Conservation (phyloP, 2,797 vertebrate species). For the Protonibea diacanthus region DNA sequence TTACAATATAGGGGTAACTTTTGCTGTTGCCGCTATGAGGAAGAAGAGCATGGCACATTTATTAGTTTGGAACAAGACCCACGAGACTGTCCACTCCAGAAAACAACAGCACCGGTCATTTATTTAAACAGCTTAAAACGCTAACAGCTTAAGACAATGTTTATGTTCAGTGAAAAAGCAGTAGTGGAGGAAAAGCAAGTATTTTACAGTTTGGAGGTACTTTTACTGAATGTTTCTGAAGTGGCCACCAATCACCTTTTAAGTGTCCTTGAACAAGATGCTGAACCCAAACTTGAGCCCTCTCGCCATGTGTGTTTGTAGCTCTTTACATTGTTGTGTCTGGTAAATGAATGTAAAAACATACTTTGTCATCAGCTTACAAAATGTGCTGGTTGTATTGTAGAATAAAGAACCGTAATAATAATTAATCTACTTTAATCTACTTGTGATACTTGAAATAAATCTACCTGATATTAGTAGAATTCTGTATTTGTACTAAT, state of each 20-base stretch:
- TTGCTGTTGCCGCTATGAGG: slow-evolving; percentile 24
- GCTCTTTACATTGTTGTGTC: neutral
- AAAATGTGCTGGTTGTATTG: neutral
- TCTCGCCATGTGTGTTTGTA: neutral
- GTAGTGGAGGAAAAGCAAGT: neutral
- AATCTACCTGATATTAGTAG: neutral
- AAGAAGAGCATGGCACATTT: slow-evolving; percentile 42
- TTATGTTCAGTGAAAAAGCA: neutral
- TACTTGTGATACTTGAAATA: neutral
- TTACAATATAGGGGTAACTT: slow-evolving; percentile 44
- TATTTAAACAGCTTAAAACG: slow-evolving; percentile 35
- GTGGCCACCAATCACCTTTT: no score
- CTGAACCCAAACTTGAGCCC: neutral
- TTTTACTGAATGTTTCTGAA: neutral
- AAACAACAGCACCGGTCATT: slow-evolving; percentile 29
- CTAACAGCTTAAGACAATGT: neutral
- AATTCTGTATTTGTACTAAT: neutral
- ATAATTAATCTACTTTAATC: no score
- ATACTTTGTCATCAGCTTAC: neutral
- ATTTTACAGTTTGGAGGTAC: no score
- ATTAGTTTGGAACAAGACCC: slow-evolving; percentile 53
- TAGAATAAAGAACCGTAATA: neutral
- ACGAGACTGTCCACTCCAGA: slow-evolving; percentile 38
- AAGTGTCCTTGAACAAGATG: neutral
- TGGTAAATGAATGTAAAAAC: neutral